Conservation (phyloP, 2,888 invertebrate species). For the Drosophila nigricruria region DNA sequence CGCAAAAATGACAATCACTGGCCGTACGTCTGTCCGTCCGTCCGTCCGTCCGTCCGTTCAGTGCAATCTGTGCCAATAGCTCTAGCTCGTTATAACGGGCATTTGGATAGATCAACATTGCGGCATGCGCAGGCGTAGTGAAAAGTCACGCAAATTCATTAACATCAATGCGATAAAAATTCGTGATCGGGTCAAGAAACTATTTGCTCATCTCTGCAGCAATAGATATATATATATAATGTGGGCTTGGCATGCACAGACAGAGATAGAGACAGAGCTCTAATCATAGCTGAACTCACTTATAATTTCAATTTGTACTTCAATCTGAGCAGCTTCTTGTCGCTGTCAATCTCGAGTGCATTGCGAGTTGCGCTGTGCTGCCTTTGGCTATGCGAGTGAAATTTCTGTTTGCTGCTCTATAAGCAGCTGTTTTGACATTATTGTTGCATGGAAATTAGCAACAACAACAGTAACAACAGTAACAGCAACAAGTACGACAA, state of each 20-base stretch:
- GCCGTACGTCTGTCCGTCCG: neutral
- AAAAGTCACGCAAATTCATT: conserved; percentile 59
- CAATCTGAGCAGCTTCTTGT: conserved; percentile 41
- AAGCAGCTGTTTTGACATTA: conserved; percentile 51
- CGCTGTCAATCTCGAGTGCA: conserved; percentile 60
- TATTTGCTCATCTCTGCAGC: conserved; percentile 9
- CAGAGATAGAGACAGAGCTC: neutral
- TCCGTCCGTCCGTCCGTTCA: conserved; percentile 1
- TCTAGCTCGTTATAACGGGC: conserved; percentile 3
- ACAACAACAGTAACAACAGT: conserved; percentile 29
- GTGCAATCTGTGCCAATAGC: conserved; percentile 16
- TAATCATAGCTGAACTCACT: neutral
- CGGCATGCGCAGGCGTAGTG: conserved; percentile 47
- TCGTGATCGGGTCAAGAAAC: conserved; percentile 66
- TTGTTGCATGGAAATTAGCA: conserved; percentile 49
- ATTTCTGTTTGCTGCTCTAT: conserved; percentile 24
- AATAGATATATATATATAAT: neutral
- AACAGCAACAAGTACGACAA: conserved; percentile 13
- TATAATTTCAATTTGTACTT: conserved; percentile 43
- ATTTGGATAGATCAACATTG: conserved; percentile 53
- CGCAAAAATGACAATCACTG: conserved; percentile 43
- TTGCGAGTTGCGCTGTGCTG: conserved; percentile 30
- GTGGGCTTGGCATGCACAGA: conserved; percentile 17
- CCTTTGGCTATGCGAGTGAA: conserved; percentile 35
- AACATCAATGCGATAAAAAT: conserved; percentile 38